Percentiles rank a stretch among this genome's conserved stretches.
Conservation (phyloP, 1,140 invertebrate genomes). For the Acyrthosiphon pisum region DNA sequence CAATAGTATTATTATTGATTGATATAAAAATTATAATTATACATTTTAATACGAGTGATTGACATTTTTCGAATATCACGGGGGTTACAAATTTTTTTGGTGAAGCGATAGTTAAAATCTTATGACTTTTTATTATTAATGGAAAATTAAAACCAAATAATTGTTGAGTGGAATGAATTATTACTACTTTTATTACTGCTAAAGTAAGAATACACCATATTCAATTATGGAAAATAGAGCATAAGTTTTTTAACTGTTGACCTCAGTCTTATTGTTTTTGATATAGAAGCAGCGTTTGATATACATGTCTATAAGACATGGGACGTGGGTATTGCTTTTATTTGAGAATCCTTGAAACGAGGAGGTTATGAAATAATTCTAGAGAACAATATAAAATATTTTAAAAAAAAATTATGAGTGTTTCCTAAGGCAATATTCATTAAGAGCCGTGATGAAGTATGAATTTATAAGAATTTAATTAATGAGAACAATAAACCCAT, state of each 20-base stretch:
- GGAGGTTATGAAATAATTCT: conserved; percentile 34
- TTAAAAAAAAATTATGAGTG: neutral
- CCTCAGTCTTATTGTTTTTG: conserved; percentile 38
- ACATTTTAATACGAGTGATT: neutral
- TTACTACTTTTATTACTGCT: neutral
- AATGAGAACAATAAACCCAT: conserved; percentile 2
- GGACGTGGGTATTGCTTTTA: neutral
- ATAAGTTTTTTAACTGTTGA: conserved; percentile 25
- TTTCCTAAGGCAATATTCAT: neutral
- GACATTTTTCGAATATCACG: neutral
- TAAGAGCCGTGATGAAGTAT: neutral
- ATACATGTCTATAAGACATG: too few relatives aligned
- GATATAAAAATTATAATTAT: neutral
- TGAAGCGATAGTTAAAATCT: neutral
- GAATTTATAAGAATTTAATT: conserved; percentile 8
- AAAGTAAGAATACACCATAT: neutral
- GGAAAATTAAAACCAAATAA: neutral
- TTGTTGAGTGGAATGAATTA: neutral
- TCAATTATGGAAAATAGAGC: neutral
- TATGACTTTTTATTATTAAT: neutral
- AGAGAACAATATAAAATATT: neutral
- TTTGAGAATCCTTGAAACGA: conserved; percentile 14
- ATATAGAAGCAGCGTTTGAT: neutral
- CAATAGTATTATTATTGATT: neutral
- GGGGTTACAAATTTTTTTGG: neutral